These are phyloP conservation scores for Rhyzopertha dominica DNA, from an alignment of 1,140 invertebrate species.

Conservation along the genomic window DNA sequence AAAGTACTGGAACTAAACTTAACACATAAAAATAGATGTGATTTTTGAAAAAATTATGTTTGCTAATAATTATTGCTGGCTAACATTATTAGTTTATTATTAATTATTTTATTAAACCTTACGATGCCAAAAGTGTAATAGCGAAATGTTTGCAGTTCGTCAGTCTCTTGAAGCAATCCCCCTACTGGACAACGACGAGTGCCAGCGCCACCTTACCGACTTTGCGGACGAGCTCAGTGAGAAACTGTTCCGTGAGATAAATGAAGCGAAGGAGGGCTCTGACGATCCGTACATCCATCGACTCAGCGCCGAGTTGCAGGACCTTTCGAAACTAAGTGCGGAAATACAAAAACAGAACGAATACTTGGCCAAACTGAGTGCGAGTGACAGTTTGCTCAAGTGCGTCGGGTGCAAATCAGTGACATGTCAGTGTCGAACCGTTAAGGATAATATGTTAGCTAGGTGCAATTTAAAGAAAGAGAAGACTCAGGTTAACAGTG, in stretches of 20 bases:
- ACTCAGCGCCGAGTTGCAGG: constrained; percentile 52
- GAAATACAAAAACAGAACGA: constrained; percentile 51
- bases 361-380: constrained; percentile 45
- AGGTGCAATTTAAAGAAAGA: too few relatives aligned
- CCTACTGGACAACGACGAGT: constrained; percentile 48
- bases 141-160: too few relatives aligned
- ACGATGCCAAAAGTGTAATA: constrained; percentile 46
- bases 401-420: constrained; percentile 11
- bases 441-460: neutral
- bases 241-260: constrained; percentile 69
- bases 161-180: constrained; percentile 33
- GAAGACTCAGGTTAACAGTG: too few relatives aligned
- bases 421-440: constrained; percentile 10
- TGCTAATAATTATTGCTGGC: too few relatives aligned
- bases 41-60: too few relatives aligned
- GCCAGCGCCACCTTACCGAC: constrained; percentile 63
- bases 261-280: constrained; percentile 51
- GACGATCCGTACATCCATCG: constrained; percentile 56
- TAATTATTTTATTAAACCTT: too few relatives aligned
- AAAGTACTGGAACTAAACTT: too few relatives aligned
- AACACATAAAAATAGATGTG: too few relatives aligned
- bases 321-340: constrained; percentile 53
- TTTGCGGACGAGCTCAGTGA: constrained; percentile 70
- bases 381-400: constrained; percentile 31
- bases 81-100: too few relatives aligned